Conservation (phyloP, 2,888 invertebrate genomes). For the Thalpophila matura region DNA sequence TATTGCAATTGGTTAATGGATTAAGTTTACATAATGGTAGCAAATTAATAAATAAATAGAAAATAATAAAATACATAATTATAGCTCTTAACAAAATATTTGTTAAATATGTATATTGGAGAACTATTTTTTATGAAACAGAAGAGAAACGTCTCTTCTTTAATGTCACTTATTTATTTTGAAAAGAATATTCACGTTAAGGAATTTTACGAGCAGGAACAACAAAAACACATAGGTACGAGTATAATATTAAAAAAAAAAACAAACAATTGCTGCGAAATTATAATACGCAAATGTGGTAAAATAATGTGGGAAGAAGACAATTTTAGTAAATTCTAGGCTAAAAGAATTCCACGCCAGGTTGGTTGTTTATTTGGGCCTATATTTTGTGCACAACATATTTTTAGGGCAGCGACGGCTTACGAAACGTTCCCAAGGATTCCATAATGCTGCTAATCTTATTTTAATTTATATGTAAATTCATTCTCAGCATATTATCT, state of each 20-base stretch:
- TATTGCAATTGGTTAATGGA: too few relatives aligned
- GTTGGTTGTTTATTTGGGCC: constrained; percentile 51
- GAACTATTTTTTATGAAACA: too few relatives aligned
- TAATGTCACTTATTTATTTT: too few relatives aligned
- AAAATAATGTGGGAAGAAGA: constrained; percentile 18
- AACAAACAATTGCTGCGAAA: background rate
- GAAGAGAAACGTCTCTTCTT: too few relatives aligned
- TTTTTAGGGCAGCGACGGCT: constrained; percentile 55
- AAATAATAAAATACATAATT: too few relatives aligned
- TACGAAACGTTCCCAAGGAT: constrained; percentile 61
- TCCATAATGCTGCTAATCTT: constrained; percentile 74
- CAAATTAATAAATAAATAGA: too few relatives aligned
- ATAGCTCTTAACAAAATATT: too few relatives aligned
- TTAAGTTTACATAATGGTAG: too few relatives aligned
- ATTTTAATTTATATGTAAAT: constrained; percentile 81
- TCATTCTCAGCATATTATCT: constrained; percentile 75
- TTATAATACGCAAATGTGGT: constrained; percentile 10
- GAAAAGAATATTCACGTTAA: too few relatives aligned
- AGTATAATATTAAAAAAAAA: background rate
- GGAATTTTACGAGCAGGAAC: too few relatives aligned
- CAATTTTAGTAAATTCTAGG: constrained; percentile 31
- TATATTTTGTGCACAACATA: constrained; percentile 65
- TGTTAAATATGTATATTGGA: too few relatives aligned
- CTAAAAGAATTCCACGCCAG: constrained; percentile 41
- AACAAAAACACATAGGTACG: too few relatives aligned